Percentiles rank a stretch among this genome's conserved stretches.
These are phyloP conservation scores for Platorchestia sp. DNA, from an alignment of 1,140 invertebrate species.

Conservation along the genomic window DNA sequence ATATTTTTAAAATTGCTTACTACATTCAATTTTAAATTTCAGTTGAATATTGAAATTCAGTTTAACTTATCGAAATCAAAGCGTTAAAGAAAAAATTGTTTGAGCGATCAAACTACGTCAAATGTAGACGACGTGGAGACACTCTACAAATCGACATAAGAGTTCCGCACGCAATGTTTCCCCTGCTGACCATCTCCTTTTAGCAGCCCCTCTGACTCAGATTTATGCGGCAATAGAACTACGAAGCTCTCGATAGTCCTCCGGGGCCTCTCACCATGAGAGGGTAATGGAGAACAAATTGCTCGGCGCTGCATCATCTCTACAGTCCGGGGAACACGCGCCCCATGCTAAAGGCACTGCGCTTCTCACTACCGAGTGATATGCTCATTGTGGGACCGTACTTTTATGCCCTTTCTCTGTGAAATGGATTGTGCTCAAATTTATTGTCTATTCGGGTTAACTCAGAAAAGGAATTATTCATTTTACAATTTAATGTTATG, in stretches of 20 bases:
- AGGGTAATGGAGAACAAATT: conserved; percentile 8
- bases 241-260: background rate
- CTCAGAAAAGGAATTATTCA: too few relatives aligned
- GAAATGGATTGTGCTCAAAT: too few relatives aligned
- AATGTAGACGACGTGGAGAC: background rate
- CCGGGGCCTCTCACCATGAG: background rate
- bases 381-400: background rate
- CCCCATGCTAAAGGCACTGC: background rate
- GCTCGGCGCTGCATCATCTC: background rate
- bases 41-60: too few relatives aligned
- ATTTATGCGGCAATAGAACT: background rate
- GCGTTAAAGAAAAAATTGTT: background rate
- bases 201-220: background rate
- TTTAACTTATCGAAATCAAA: too few relatives aligned
- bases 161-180: background rate
- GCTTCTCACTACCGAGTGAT: background rate
- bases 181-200: background rate
- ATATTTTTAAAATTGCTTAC: too few relatives aligned
- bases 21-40: too few relatives aligned
- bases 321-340: background rate
- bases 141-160: background rate
- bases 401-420: too few relatives aligned
- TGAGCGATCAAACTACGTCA: background rate
- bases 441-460: too few relatives aligned
- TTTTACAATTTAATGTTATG: too few relatives aligned